Percentiles rank a stretch among this genome's conserved stretches.
Conservation (phyloP, 2,113 vertebrate genomes). For the Otis tarda region DNA sequence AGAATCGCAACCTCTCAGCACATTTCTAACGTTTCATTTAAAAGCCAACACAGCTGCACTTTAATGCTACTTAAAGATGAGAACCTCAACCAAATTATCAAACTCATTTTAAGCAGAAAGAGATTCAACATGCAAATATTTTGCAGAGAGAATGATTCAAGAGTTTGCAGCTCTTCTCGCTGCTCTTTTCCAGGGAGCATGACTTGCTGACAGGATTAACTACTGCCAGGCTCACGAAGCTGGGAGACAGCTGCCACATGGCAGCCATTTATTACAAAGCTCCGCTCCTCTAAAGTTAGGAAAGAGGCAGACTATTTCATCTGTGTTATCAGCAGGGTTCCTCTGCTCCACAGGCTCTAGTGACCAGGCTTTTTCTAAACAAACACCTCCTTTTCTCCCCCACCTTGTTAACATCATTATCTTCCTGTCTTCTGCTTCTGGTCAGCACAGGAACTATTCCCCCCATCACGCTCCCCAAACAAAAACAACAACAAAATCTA, state of each 20-base stretch:
- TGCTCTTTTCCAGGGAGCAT: slow-evolving; percentile 51
- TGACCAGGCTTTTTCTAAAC: slow-evolving; percentile 59
- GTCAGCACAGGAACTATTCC: slow-evolving; percentile 17
- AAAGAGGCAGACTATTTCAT: slow-evolving; percentile 61
- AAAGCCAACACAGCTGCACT: slow-evolving; percentile 15
- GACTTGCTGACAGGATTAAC: slow-evolving; percentile 65
- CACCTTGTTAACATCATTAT: slow-evolving; percentile 56
- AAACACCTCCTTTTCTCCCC: slow-evolving; percentile 60
- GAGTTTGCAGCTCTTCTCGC: slow-evolving; percentile 11
- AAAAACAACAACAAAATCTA: background rate
- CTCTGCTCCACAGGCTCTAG: slow-evolving; percentile 38
- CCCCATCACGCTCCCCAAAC: background rate
- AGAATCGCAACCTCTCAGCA: background rate
- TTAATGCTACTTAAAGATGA: slow-evolving; percentile 7
- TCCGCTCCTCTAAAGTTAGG: slow-evolving; percentile 59
- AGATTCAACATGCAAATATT: slow-evolving; percentile 25
- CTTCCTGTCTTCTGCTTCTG: slow-evolving; percentile 45
- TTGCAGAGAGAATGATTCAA: slow-evolving; percentile 32
- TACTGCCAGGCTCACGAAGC: slow-evolving; percentile 65
- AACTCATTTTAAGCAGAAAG: slow-evolving; percentile 15
- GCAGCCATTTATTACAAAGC: slow-evolving; percentile 73
- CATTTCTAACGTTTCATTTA: background rate
- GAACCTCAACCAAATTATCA: slow-evolving; percentile 23
- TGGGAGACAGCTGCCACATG: slow-evolving; percentile 67
- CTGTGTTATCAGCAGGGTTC: slow-evolving; percentile 67